Evolutionary conservation across 1,140 invertebrate species (phyloP), one percentile per base, ranked within the genome.

Genomic region (Proales similis): DNA sequence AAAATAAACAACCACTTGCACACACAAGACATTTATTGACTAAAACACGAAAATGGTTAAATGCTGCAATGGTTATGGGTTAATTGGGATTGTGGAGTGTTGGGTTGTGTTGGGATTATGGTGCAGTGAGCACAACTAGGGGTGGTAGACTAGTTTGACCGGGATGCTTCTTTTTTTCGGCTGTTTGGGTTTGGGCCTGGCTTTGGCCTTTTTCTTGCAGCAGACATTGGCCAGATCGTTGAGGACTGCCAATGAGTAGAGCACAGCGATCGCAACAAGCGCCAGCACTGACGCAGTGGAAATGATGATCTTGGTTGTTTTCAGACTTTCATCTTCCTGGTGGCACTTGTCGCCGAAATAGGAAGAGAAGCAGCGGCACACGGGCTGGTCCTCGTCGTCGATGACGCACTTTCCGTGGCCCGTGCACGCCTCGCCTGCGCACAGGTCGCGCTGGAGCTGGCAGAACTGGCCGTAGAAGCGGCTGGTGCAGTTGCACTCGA

Each of bases 381-480:
- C 38, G 1, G 48, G 48, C 3, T 12, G 22, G 38, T 49, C 19
- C 4, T 33, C 38, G 6, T 9, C 22, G 24, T 49, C 48, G n/a
- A n/a, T n/a, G 6, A 2, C 3, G 22, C 48, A 49, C 19, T 49
- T 27, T 29, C 48, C 48, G 24, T 49, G 17, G 32, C 9, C 32
- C 7, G 48, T 33, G 24, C 48, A 49, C 7, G 48, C 38, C 20
- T 49, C 48, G 38, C 38, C 38, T 32, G 27, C 24, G 22, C 48
- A 49, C 32, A 49, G 29, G 19, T 49, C 48, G 6, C 11, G 1
- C 20, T 49, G 32, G 19, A 24, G 12, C 67, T 86, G 82, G 72
- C 88, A 91, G 38, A 84, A 73, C 0, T 79, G 71, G 0, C 87
- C 88, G 1, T 85, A 81, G 77, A 82, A 91, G 1, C 88, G 88